phyloP scores from a whole-genome alignment of 2,113 vertebrate species.

The Apteryx owenii region DNA sequence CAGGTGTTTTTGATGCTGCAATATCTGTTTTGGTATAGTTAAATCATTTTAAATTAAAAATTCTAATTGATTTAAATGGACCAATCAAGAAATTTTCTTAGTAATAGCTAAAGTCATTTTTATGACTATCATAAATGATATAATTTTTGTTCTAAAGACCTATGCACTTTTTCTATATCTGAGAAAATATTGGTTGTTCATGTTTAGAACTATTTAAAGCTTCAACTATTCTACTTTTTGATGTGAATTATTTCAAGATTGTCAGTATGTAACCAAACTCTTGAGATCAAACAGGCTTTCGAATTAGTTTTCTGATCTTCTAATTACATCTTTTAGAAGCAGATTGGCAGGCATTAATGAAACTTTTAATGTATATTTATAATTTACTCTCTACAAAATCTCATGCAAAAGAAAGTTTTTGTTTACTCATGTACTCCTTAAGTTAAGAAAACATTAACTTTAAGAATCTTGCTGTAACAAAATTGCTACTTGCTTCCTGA shows the following conservation, averaged over 20 bases:
- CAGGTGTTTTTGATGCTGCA: neutral
- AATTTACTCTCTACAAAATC: neutral
- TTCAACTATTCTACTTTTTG: conserved; percentile 47
- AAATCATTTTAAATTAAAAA: conserved; percentile 24
- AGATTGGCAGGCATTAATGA: conserved; percentile 36
- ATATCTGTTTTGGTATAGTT: neutral
- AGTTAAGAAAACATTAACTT: neutral
- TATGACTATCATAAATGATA: conserved; percentile 38
- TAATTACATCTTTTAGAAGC: conserved; percentile 53
- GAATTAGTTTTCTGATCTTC: conserved; percentile 54
- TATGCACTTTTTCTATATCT: conserved; percentile 4
- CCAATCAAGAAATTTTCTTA: conserved; percentile 6
- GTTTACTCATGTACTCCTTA: neutral
- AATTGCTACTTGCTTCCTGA: neutral
- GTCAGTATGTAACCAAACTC: conserved; percentile 30
- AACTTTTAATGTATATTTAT: conserved; percentile 2
- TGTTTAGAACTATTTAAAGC: conserved; percentile 43
- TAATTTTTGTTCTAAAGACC: conserved; percentile 31
- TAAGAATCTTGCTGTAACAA: neutral
- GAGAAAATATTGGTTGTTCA: conserved; percentile 43
- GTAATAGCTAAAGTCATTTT: conserved; percentile 33
- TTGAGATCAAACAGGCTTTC: conserved; percentile 50
- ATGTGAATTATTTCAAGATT: conserved; percentile 50
- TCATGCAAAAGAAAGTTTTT: neutral
- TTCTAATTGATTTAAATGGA: neutral